phyloP scores from a whole-genome alignment of 2,113 vertebrate genomes.

The Oncorhynchus masou region DNA sequence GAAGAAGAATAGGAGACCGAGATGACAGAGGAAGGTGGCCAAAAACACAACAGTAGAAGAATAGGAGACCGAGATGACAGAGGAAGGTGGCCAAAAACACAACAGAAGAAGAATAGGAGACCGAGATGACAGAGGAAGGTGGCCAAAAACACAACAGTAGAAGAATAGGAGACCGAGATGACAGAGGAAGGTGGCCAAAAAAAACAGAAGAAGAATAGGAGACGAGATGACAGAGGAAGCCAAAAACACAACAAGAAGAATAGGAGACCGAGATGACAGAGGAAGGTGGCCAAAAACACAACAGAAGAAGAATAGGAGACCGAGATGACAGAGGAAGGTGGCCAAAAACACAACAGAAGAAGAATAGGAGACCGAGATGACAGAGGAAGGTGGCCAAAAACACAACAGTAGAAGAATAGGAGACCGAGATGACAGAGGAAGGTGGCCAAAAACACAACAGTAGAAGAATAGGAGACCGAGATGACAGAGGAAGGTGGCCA shows the following conservation, averaged over 20 bases:
- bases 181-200: constrained; percentile 42
- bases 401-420: constrained; percentile 36
- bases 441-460: constrained; percentile 40
- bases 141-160: constrained; percentile 38
- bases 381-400: constrained; percentile 39
- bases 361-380: constrained; percentile 46
- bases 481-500: constrained; percentile 42
- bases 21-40: constrained; percentile 41
- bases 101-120: constrained; percentile 42
- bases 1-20: constrained; percentile 43
- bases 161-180: constrained; percentile 45
- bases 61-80: constrained; percentile 50
- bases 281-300: constrained; percentile 39
- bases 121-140: constrained; percentile 47
- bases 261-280: constrained; percentile 50
- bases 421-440: constrained; percentile 51
- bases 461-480: constrained; percentile 43
- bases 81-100: constrained; percentile 37
- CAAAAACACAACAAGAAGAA: constrained; percentile 35
- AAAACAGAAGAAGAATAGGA: constrained; percentile 38
- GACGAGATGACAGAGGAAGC: constrained; percentile 46
- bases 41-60: constrained; percentile 36
- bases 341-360: constrained; percentile 37
- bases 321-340: constrained; percentile 47
- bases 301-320: constrained; percentile 42